A percentile compares a stretch with the other conserved stretches of the same genome.
Evolutionary conservation across 2,797 vertebrate species (phyloP).

Genomic region (Calcarius lapponicus): DNA sequence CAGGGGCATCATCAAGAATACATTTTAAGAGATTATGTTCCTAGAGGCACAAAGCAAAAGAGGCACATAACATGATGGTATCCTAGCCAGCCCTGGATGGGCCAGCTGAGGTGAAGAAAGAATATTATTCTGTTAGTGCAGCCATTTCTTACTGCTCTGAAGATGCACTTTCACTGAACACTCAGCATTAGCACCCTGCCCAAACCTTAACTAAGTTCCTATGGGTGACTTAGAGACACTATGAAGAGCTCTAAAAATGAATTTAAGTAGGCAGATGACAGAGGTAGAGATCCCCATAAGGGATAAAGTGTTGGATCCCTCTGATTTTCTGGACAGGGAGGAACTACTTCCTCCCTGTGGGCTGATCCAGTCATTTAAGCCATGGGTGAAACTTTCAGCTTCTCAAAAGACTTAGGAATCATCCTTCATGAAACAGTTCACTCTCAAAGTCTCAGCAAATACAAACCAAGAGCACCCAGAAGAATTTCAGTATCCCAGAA

Average conservation of each 20-base stretch:
- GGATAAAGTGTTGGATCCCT: background rate
- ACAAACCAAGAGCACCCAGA: rapidly evolving
- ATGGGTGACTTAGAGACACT: background rate
- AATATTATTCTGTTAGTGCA: background rate
- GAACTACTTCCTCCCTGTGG: background rate
- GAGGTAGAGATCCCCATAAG: background rate
- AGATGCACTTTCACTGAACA: background rate
- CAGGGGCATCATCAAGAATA: background rate
- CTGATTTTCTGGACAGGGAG: background rate
- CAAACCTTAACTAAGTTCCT: background rate
- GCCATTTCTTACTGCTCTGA: background rate
- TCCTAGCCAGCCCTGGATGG: background rate
- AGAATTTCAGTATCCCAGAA: background rate
- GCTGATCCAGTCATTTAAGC: background rate
- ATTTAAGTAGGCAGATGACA: rapidly evolving
- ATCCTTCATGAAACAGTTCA: background rate
- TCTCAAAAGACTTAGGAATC: background rate
- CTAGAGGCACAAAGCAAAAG: background rate
- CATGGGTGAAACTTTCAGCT: background rate
- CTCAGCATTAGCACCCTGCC: background rate
- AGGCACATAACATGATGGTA: too few species aligned
- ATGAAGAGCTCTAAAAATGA: background rate
- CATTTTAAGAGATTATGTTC: background rate
- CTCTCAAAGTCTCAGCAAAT: background rate
- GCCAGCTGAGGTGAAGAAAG: background rate